These are phyloP conservation scores for Pollenia labialis DNA, from an alignment of 2,888 invertebrate genomes.

Conservation along the genomic window DNA sequence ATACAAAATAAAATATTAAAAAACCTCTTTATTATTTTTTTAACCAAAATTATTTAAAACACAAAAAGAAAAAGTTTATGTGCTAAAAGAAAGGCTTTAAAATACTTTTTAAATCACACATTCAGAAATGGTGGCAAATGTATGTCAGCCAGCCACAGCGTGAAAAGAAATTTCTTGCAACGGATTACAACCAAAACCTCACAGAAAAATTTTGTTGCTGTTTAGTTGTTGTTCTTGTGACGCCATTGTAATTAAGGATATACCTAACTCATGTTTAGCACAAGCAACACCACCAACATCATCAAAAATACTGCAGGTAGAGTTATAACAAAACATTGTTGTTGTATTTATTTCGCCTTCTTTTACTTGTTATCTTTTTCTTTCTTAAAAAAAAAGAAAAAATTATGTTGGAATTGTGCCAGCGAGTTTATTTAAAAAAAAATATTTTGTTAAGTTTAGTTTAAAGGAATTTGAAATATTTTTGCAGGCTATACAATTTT, in stretches of 20 bases:
- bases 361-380: constrained; percentile 16
- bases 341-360: background rate
- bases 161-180: constrained; percentile 28
- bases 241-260: constrained; percentile 65
- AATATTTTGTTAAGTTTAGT: background rate
- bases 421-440: constrained; percentile 34
- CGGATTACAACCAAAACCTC: constrained; percentile 37
- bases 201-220: background rate
- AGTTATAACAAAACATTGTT: constrained; percentile 48
- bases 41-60: background rate
- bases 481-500: background rate
- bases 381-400: background rate
- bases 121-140: constrained; percentile 54
- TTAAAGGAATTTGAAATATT: constrained; percentile 25
- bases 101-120: constrained; percentile 40
- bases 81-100: constrained; percentile 11
- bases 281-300: constrained; percentile 19
- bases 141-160: constrained; percentile 45
- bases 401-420: constrained; percentile 48
- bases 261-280: constrained; percentile 47
- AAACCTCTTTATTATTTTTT: background rate
- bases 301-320: constrained; percentile 58
- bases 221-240: constrained; percentile 27
- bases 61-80: constrained; percentile 12
- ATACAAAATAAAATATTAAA: background rate